Evolutionary conservation across 2,797 vertebrate species (phyloP).

Genomic region (Coracias cyanogaster): DNA sequence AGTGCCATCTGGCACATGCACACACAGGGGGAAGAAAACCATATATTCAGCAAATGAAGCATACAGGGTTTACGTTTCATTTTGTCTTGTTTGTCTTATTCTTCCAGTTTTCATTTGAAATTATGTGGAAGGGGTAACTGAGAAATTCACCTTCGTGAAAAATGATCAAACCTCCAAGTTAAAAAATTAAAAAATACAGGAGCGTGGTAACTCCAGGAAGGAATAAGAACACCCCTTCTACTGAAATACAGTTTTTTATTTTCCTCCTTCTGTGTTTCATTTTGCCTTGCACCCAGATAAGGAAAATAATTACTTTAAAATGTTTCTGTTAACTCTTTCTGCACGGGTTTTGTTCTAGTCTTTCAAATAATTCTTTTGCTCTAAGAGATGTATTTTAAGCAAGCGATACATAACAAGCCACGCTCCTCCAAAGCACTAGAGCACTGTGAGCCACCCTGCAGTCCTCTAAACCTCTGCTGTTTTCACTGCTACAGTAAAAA

Average conservation of each 20-base stretch:
- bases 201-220: neutral
- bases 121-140: neutral
- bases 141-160: neutral
- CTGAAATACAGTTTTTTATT: neutral
- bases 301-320: neutral
- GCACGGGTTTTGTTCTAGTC: neutral
- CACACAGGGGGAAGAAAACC: neutral
- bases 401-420: neutral
- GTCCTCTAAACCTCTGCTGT: neutral
- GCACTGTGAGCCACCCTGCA: neutral
- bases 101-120: slow-evolving; percentile 16
- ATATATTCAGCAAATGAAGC: slow-evolving; percentile 44
- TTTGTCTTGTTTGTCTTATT: neutral
- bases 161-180: neutral
- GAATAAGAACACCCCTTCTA: neutral
- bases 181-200: neutral
- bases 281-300: neutral
- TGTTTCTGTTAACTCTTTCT: neutral
- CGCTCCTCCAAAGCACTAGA: neutral
- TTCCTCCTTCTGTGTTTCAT: neutral
- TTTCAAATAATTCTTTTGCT: neutral
- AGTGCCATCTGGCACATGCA: slow-evolving; percentile 30
- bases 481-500: neutral
- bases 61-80: neutral
- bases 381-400: neutral